Conservation (phyloP, 2,797 vertebrate species). For the Brachyrhaphis roseni region DNA sequence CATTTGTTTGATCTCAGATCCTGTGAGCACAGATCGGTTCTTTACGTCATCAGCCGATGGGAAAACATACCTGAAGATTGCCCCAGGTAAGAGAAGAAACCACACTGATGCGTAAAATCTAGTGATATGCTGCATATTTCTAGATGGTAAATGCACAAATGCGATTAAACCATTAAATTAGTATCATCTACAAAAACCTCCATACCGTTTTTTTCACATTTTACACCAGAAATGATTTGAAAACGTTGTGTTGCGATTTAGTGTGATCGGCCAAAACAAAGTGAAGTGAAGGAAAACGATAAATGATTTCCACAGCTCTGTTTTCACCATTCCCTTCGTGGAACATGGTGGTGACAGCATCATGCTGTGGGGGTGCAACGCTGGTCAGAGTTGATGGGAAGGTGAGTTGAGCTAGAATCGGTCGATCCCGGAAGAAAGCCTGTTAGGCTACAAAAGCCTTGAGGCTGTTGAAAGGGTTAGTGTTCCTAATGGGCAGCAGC, state of each 20-base stretch:
- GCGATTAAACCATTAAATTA: not conserved
- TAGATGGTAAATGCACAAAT: not conserved
- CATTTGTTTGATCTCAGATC: constrained; percentile 50
- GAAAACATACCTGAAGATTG: constrained; percentile 76
- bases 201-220: not conserved
- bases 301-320: not conserved
- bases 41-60: constrained; percentile 69
- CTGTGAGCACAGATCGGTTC: constrained; percentile 69
- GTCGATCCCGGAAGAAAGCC: not conserved
- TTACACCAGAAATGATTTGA: not conserved
- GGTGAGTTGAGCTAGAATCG: not conserved
- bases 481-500: not conserved
- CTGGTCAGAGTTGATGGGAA: not conserved
- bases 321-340: not conserved
- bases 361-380: too few relatives aligned
- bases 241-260: not conserved
- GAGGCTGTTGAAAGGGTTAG: not conserved
- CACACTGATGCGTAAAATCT: not conserved
- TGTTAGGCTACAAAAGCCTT: not conserved
- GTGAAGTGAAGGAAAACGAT: not conserved
- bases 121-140: not conserved
- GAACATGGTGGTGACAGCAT: not conserved
- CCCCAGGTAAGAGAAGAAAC: constrained; percentile 61
- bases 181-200: not conserved
- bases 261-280: not conserved